phyloP scores from a whole-genome alignment of 2,888 invertebrate species.

The Athalia rosae region DNA sequence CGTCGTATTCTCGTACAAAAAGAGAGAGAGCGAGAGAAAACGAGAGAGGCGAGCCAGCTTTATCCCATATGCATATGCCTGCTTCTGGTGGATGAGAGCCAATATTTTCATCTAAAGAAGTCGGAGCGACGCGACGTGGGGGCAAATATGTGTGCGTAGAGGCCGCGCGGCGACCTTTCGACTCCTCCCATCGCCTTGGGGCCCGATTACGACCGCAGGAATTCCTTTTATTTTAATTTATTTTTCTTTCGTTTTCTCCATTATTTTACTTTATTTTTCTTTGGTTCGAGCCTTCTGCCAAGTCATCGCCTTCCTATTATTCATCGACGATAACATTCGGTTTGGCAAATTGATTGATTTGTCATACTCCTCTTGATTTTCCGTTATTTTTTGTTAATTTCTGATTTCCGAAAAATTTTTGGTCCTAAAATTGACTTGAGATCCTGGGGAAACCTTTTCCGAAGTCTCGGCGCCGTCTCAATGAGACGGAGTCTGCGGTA shows the following conservation, averaged over 20 bases:
- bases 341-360: too few relatives aligned
- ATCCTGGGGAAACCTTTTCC: not conserved
- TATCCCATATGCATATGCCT: not conserved
- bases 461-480: constrained; percentile 16
- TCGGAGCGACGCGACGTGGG: not conserved
- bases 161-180: constrained; percentile 31
- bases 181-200: constrained; percentile 1
- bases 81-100: not conserved
- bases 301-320: too few relatives aligned
- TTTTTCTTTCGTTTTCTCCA: not conserved
- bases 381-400: not conserved
- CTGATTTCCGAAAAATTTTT: not conserved
- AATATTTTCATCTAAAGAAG: constrained; percentile 17
- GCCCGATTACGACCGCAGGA: constrained; percentile 8
- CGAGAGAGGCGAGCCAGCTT: too few relatives aligned
- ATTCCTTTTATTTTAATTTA: not conserved
- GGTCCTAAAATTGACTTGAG: constrained; percentile 9
- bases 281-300: too few relatives aligned
- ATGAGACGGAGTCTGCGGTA: not conserved
- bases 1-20: not conserved
- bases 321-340: too few relatives aligned
- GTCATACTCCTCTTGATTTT: too few relatives aligned
- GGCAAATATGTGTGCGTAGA: not conserved
- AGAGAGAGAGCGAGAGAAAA: too few relatives aligned
- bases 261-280: not conserved